Base-by-base conservation (phyloP, 2,797 vertebrate species). In the Rhinoraja longicauda region DNA sequence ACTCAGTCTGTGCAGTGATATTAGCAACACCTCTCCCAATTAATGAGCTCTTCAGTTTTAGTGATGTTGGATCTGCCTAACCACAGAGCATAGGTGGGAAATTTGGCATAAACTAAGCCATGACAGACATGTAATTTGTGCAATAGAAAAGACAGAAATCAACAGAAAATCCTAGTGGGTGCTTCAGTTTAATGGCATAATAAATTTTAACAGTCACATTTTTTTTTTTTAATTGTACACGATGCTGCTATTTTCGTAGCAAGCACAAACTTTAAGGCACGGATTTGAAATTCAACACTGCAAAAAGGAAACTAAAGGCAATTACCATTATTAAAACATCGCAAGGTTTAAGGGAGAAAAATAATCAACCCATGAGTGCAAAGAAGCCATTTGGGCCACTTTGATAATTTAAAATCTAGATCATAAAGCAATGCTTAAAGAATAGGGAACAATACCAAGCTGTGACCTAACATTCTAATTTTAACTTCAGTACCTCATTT, bases 401-500 rank as follows among this genome's bases (percentile, higher is more conserved):
- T 29, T 62, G 59, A 53, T 0, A 5, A 17, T 59, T 86, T 64
- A 64, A 88, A 88, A 21, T 9, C 29, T 64, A 62, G 59, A 64
- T 64, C n/a, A 36, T 32, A 8, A 36, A 8, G 59, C 64, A 88
- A 21, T 67, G 36, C 19, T 88, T 88, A 36, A 67, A 88, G n/a
- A 26, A 84, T 29, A 36, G 62, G 15, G 36, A 32, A 88, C 32
- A 67, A 67, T 88, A 36, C 32, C 88, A 64, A 88, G 32, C 84
- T 24, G 84, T 88, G 84, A 36, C n/a, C 59, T 67, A 88, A 88
- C 62, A 67, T 88, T 67, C 59, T 88, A 88, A 67, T 36, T 88
- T 88, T 88, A 88, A 88, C 84, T 36, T 67, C n/a, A 88, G 62
- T 88, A 88, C 62, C 84, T 88, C 84, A 88, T 88, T 39, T 88